Evolutionary conservation across 2,113 vertebrate species (phyloP), one percentile per base, ranked within the genome.

Genomic region (Propithecus coquereli): DNA sequence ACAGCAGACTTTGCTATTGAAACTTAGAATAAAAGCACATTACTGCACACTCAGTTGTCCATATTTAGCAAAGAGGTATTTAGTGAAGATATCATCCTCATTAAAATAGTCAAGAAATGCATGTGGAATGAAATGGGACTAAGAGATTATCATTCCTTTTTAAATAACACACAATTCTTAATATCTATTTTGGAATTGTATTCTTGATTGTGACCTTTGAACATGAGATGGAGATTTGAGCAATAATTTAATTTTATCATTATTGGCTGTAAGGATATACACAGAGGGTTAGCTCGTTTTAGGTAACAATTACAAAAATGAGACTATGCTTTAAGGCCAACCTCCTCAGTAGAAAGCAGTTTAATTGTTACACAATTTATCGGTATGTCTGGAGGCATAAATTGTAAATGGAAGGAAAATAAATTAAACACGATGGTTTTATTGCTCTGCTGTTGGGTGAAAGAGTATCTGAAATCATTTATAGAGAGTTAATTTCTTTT

Each of bases 341-440:
- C 43, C 37, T 23, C 37, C 37, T 43, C 32, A 25, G 11, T n/a
- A 47, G 22, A n/a, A 89, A 70, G 83, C 18, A 66, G 50, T 87
- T 95, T 71, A 91, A 57, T 94, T 82, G 61, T 80, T 37, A 87
- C 6, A 68, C 25, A 57, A 14, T 86, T 63, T 91, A 54, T 79
- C 34, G 91, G 11, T 85, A n/a, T 37, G 52, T 57, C 57, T 63
- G 18, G 68, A 86, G 59, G 32, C 79, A 82, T 40, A 68, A 90
- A 52, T 87, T 83, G 52, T 79, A 65, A 79, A 47, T 70, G 47
- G 61, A 74, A 95, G 43, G 40, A 91, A 96, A 95, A 86, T 79
- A 94, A 84, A 88, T 96, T 90, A 79, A 87, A 93, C n/a, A 37
- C 43, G 74, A 95, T 87, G 37, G n/a, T 25, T 93, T 93, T 86